Percentiles rank a stretch among this genome's conserved stretches.
phyloP scores from a whole-genome alignment of 2,797 vertebrate genomes.

The Nyctibius grandis region DNA sequence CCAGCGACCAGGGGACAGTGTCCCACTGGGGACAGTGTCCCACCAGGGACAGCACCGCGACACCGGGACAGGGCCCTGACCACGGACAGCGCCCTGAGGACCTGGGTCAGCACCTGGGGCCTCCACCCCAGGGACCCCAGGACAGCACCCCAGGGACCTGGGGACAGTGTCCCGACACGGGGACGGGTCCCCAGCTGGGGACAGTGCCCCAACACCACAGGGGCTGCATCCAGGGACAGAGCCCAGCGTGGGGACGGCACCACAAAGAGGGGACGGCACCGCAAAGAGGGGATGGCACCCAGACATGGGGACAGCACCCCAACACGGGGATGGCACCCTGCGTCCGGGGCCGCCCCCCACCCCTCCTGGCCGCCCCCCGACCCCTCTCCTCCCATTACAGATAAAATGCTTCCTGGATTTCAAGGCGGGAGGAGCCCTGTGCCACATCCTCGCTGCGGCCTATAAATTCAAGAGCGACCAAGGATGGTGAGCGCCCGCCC shows the following conservation, averaged over 20 bases:
- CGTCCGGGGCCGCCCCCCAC: not conserved
- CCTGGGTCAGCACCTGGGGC: too few species aligned
- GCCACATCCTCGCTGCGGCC: conserved; percentile 95
- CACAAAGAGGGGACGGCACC: too few species aligned
- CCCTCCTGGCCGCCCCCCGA: accelerated
- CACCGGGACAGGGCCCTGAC: not conserved
- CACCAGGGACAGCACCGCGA: not conserved
- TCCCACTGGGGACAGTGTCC: not conserved
- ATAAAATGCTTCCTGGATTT: conserved; percentile 98
- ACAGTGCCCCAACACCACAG: not conserved
- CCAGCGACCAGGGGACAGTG: not conserved
- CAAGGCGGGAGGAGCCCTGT: conserved; percentile 93
- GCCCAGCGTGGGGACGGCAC: not conserved
- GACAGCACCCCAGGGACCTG: not conserved
- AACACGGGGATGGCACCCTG: not conserved
- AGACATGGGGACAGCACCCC: not conserved
- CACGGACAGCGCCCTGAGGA: too few species aligned
- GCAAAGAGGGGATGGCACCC: not conserved
- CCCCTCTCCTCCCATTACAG: conserved; percentile 45
- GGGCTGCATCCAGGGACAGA: not conserved
- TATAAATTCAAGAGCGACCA: conserved; percentile 99
- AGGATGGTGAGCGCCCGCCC: conserved; percentile 86
- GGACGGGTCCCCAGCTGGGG: not conserved
- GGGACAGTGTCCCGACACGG: not conserved
- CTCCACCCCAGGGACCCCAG: too few species aligned